Evolutionary conservation across 2,113 vertebrate genomes (phyloP).

Genomic region (Heterochromis multidens): DNA sequence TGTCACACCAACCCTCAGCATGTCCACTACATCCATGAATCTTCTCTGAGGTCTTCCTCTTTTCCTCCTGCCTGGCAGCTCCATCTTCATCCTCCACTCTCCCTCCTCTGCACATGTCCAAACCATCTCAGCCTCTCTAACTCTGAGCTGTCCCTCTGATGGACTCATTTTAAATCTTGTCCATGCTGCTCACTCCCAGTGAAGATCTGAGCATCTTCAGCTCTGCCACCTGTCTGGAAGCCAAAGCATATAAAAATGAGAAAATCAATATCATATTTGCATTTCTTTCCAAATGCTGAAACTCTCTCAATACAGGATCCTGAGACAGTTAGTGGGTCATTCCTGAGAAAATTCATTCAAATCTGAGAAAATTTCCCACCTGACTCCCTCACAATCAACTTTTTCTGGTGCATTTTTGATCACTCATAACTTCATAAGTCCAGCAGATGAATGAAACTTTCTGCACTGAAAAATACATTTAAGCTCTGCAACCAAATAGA

Average conservation of each 20-base stretch:
- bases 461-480: not conserved
- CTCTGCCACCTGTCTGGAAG: too few relatives aligned
- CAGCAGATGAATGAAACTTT: not conserved
- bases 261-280: too few relatives aligned
- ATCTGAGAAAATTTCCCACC: too few relatives aligned
- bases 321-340: too few relatives aligned
- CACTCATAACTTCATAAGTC: not conserved
- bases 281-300: too few relatives aligned
- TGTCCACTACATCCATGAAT: not conserved
- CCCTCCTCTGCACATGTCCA: not conserved
- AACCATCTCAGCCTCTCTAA: not conserved
- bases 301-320: too few relatives aligned
- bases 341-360: too few relatives aligned
- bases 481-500: too few relatives aligned
- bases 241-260: not conserved
- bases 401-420: too few relatives aligned
- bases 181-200: not conserved
- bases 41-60: not conserved
- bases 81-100: not conserved
- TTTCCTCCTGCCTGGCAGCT: not conserved
- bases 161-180: not conserved
- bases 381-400: too few relatives aligned
- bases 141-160: not conserved
- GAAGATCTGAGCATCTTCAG: not conserved
- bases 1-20: not conserved